These are phyloP conservation scores for Frankliniella intonsa DNA, from an alignment of 2,888 invertebrate species.

Conservation along the genomic window DNA sequence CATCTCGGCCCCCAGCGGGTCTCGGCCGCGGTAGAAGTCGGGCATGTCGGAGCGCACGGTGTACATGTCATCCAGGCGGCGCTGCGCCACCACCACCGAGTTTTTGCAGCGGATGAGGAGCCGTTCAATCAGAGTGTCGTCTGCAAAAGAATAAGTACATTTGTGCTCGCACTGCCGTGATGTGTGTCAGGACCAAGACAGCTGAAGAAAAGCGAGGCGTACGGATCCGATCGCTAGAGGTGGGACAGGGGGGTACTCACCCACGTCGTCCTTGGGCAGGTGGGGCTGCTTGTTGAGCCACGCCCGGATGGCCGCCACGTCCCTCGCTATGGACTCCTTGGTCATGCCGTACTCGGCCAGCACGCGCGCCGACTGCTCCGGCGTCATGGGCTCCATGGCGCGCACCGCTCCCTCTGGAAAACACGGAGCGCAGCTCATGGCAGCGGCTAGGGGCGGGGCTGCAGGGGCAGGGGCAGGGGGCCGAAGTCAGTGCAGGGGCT, in stretches of 20 bases:
- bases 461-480: too few species aligned
- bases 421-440: too few species aligned
- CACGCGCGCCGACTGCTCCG: background rate
- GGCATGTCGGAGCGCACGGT: constrained; percentile 13
- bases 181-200: too few species aligned
- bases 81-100: constrained; percentile 17
- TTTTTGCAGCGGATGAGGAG: constrained; percentile 11
- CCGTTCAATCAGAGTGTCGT: background rate
- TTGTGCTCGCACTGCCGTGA: too few species aligned
- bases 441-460: too few species aligned
- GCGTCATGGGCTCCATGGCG: background rate
- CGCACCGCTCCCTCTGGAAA: background rate
- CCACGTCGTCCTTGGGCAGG: constrained; percentile 53
- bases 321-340: constrained; percentile 37
- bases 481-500: too few species aligned
- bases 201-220: too few species aligned
- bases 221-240: background rate
- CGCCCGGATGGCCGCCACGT: constrained; percentile 51
- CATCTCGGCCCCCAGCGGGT: background rate
- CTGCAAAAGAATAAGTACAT: constrained; percentile 37
- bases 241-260: constrained; percentile 53
- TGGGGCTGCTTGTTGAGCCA: constrained; percentile 63
- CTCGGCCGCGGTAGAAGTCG: background rate
- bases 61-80: constrained; percentile 17
- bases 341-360: constrained; percentile 18